Percentiles rank a stretch among this genome's conserved stretches.
These are phyloP conservation scores for Epinotia demarniana DNA, from an alignment of 2,888 invertebrate genomes.

Conservation along the genomic window DNA sequence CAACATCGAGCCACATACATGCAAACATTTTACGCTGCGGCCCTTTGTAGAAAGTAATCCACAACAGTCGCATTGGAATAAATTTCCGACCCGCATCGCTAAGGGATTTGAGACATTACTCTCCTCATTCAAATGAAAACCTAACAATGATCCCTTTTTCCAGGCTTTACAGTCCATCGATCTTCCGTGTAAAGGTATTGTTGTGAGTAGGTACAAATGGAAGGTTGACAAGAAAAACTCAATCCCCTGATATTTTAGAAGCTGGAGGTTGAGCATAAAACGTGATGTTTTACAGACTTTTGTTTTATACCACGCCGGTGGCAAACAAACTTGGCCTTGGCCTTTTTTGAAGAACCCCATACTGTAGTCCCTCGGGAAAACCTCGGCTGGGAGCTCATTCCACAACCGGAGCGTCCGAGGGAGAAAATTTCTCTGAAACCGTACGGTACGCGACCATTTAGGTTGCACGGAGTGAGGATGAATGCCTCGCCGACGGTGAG, in stretches of 20 bases:
- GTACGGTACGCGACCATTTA: no score
- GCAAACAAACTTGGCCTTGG: no score
- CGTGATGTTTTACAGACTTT: neutral
- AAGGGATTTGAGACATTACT: constrained; percentile 36
- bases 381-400: no score
- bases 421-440: no score
- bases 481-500: no score
- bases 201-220: constrained; percentile 12
- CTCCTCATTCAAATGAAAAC: constrained; percentile 31
- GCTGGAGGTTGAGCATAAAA: neutral
- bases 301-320: no score
- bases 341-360: no score
- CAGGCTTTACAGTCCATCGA: constrained; percentile 38
- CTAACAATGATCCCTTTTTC: constrained; percentile 40
- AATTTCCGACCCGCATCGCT: constrained; percentile 27
- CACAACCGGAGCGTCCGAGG: no score
- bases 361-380: no score
- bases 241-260: constrained; percentile 11
- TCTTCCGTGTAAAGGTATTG: constrained; percentile 32
- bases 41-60: constrained; percentile 24
- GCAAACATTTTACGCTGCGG: constrained; percentile 9
- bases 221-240: constrained; percentile 17
- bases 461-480: no score
- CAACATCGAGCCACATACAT: constrained; percentile 5
- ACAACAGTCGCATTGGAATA: constrained; percentile 23